Evolutionary conservation across 2,888 invertebrate genomes (phyloP), one percentile per base, ranked within the genome.

Genomic region (Steinernema scapterisci): DNA sequence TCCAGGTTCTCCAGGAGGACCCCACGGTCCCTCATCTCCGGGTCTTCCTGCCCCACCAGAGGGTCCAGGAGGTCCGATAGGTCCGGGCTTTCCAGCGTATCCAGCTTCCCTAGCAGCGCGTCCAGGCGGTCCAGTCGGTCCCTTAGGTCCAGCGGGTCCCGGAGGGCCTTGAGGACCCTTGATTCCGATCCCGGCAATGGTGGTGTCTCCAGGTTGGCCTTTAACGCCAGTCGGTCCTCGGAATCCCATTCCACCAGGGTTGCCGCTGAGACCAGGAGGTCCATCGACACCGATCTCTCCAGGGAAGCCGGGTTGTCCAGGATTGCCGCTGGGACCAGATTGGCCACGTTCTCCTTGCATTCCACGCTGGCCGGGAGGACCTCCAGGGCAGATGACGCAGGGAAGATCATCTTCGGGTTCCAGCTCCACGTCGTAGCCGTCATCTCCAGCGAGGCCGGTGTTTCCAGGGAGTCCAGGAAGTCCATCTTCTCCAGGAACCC

Each of bases 371-470:
- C 87, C 86, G 21, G 85, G 85, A n/a, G 87, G 87, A 54, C 87
- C 87, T 31, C 81, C 86, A 23, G 87, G 87, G 54, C 87, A 87
- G 51, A 87, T 84, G 6, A 84, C 83, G 73, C 87, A 87, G 6
- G 87, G 86, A 43, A 87, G 78, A 38, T 87, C 87, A 13, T 84
- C 81, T 44, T 87, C 83, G 0, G 82, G 80, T 72, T 85, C 87
- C 45, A 86, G 77, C 51, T 86, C 83, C 44, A 87, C 82, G 76
- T 87, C 87, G 44, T 76, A 83, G 0, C 87, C 87, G 74, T 87
- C 87, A 25, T 81, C 83, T 9, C 87, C 87, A 21, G 83, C 56
- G 23, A 46, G n/a, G 27, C 79, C 80, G 0, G 74, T 77, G 25
- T 75, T 77, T 11, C 81, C 83, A 5, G 74, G 76, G 71, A 71